Evolutionary conservation across 2,888 invertebrate species (phyloP), one percentile per base, ranked within the genome.

Genomic region (Orthonychiurus folsomi): DNA sequence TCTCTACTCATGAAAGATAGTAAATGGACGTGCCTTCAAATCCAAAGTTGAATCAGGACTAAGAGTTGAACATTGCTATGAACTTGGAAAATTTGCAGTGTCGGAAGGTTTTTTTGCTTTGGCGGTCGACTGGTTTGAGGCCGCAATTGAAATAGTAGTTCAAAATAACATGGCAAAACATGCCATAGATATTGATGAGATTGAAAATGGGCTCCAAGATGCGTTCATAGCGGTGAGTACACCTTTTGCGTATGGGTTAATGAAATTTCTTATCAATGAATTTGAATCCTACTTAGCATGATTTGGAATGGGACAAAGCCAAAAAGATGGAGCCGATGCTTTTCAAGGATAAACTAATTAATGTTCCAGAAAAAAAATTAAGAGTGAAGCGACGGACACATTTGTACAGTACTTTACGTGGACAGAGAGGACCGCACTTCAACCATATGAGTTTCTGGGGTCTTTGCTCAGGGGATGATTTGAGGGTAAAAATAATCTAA

Each of bases 51-150:
- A 28, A 18, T 23, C 55, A 15, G 9, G 25, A n/a, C 21, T 61
- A 12, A 20, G 20, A 21, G 3, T 48, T 25, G 18, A 15, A 1
- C 55, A 61, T 24, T 61, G 61, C 20, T n/a, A n/a, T 2, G 61
- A 55, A 12, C 28, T 61, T 12, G 61, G 56, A 48, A 48, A 55
- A 23, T 25, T 15, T 48, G 61, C 55, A 23, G 1, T 47, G 12
- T 1, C 25, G 3, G 26, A 37, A 2, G 1, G 53, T 28, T 20
- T 47, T 18, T 54, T 59, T 56, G 60, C 57, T n/a, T 52, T 58
- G 21, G 63, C 67, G 3, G 25, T 67, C 23, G 63, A 63, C 56
- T 67, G 67, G 67, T 48, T 65, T 15, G 24, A 60, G 21, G n/a
- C 57, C 2, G 59, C 61, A 23, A 47, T 26, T 54, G 2, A 18